These are phyloP conservation scores for Tyrannus savana DNA, from an alignment of 2,113 vertebrate species.

Conservation along the genomic window DNA sequence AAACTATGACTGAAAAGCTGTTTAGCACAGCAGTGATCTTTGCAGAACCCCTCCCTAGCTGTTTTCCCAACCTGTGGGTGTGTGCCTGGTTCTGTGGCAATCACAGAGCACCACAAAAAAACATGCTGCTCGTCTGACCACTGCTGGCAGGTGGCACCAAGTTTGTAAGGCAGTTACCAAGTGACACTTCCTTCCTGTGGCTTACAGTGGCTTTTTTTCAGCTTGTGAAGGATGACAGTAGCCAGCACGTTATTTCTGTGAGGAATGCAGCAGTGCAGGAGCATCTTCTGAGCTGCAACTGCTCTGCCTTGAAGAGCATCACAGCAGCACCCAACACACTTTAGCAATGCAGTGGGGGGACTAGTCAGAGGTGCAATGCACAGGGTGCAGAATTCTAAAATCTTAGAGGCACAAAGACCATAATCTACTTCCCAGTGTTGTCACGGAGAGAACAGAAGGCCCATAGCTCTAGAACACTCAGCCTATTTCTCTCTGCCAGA, in stretches of 20 bases:
- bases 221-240: not conserved
- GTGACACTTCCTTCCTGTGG: not conserved
- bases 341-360: not conserved
- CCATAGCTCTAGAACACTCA: not conserved
- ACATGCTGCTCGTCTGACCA: not conserved
- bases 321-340: not conserved
- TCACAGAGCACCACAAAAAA: not conserved
- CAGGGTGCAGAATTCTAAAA: not conserved
- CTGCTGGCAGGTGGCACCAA: not conserved
- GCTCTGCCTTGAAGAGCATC: not conserved
- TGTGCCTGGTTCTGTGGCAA: not conserved
- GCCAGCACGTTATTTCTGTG: not conserved
- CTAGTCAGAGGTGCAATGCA: not conserved
- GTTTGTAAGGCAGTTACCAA: not conserved
- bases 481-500: conserved; percentile 3
- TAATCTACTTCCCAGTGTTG: not conserved
- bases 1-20: not conserved
- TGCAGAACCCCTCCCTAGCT: not conserved
- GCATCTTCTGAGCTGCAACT: not conserved
- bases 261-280: not conserved
- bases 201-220: not conserved
- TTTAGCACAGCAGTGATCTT: not conserved
- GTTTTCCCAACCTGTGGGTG: not conserved
- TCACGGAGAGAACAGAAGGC: not conserved
- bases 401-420: not conserved